phyloP scores from a whole-genome alignment of 2,888 invertebrate genomes.

The Rhyacophila evoluta region DNA sequence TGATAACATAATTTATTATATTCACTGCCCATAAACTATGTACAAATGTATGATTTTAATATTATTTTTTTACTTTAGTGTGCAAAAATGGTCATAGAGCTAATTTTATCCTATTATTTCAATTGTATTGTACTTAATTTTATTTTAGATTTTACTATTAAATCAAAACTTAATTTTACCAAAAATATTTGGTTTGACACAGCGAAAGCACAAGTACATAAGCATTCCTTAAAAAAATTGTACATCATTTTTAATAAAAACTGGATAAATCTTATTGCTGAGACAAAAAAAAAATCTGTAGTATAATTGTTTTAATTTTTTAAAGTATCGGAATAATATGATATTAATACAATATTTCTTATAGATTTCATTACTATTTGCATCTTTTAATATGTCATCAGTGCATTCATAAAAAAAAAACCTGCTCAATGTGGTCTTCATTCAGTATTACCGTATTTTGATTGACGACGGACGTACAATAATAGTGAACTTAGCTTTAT shows the following conservation, averaged over 20 bases:
- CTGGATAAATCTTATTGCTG: too few species aligned
- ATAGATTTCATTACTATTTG: too few species aligned
- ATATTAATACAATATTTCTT: too few species aligned
- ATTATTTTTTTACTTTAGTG: neutral
- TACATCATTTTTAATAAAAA: too few species aligned
- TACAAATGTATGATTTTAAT: conserved; percentile 35
- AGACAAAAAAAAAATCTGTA: too few species aligned
- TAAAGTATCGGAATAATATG: too few species aligned
- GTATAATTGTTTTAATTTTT: too few species aligned
- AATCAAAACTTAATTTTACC: neutral
- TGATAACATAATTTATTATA: conserved; percentile 32
- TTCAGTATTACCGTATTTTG: neutral
- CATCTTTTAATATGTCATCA: too few species aligned
- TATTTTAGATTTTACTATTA: neutral
- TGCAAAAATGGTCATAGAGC: neutral
- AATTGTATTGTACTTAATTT: neutral
- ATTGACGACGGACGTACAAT: neutral
- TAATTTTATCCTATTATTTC: neutral
- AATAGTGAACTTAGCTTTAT: neutral
- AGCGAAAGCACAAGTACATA: too few species aligned
- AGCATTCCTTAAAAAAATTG: too few species aligned
- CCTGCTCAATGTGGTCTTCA: neutral
- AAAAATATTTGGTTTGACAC: neutral
- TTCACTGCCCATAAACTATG: conserved; percentile 43
- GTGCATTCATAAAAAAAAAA: neutral